Conservation (phyloP, 2,113 vertebrate genomes). For the Aplodontia rufa region DNA sequence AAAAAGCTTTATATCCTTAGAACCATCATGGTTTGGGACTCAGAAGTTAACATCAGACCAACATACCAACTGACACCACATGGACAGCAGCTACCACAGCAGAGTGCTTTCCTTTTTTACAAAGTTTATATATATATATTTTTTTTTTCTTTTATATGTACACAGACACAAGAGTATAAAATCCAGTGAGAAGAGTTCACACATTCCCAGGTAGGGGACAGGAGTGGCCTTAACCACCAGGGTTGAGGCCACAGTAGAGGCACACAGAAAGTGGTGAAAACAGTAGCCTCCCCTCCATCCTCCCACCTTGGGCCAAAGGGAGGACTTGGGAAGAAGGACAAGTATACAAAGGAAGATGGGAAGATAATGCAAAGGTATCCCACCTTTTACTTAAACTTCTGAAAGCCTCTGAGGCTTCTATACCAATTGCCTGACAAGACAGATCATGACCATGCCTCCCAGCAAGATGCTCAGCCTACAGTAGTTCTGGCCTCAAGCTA, state of each 20-base stretch:
- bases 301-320: not conserved
- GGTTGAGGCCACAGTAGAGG: not conserved
- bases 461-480: constrained; percentile 14
- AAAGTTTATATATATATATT: constrained; percentile 42
- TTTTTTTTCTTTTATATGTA: not conserved
- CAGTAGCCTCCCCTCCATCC: not conserved
- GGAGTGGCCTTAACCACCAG: not conserved
- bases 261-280: not conserved
- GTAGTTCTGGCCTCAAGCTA: not conserved
- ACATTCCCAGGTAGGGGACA: not conserved
- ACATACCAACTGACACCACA: constrained; percentile 9
- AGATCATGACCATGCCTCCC: not conserved
- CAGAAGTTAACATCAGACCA: constrained; percentile 56
- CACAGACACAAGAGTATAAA: constrained; percentile 54
- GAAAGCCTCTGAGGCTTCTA: not conserved
- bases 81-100: not conserved
- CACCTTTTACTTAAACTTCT: constrained; percentile 24
- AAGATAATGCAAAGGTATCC: not conserved
- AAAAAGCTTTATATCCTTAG: constrained; percentile 48
- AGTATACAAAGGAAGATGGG: not conserved
- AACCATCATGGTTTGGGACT: constrained; percentile 47
- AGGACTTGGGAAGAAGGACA: constrained; percentile 1
- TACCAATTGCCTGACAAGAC: not conserved
- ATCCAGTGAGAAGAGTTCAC: constrained; percentile 52
- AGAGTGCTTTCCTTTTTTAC: not conserved